Percentiles rank a stretch among this genome's conserved stretches.
Conservation (phyloP, 2,888 invertebrate genomes). For the Leptopilina drosophilae region DNA sequence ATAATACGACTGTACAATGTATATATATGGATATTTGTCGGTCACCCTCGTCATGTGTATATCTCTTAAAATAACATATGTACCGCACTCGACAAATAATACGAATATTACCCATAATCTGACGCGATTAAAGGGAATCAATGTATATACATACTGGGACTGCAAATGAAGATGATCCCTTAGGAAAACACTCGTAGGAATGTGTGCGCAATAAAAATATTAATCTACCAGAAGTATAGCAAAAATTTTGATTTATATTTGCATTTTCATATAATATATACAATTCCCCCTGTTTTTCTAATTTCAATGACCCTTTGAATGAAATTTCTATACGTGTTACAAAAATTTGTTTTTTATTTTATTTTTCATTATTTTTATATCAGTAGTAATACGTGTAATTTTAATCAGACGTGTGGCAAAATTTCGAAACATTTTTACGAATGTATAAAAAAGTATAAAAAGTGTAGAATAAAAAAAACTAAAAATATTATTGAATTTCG, state of each 20-base stretch:
- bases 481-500: no score
- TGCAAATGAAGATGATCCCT: neutral
- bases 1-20: no score
- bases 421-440: neutral
- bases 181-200: constrained; percentile 14
- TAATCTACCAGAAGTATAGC: neutral
- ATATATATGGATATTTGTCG: neutral
- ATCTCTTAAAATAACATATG: constrained; percentile 35
- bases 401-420: neutral
- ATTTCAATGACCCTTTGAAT: no score
- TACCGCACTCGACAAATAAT: constrained; percentile 20
- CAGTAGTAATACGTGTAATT: no score
- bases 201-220: constrained; percentile 36
- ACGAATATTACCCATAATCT: constrained; percentile 14
- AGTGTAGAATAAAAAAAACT: no score
- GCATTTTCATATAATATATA: no score
- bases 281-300: no score
- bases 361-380: no score
- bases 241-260: neutral
- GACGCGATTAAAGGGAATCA: constrained; percentile 28
- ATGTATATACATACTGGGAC: neutral
- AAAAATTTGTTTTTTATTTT: no score
- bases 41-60: constrained; percentile 11
- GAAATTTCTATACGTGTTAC: no score
- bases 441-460: neutral